Evolutionary conservation across 2,888 invertebrate genomes (phyloP).

Genomic region (Salticus scenicus): DNA sequence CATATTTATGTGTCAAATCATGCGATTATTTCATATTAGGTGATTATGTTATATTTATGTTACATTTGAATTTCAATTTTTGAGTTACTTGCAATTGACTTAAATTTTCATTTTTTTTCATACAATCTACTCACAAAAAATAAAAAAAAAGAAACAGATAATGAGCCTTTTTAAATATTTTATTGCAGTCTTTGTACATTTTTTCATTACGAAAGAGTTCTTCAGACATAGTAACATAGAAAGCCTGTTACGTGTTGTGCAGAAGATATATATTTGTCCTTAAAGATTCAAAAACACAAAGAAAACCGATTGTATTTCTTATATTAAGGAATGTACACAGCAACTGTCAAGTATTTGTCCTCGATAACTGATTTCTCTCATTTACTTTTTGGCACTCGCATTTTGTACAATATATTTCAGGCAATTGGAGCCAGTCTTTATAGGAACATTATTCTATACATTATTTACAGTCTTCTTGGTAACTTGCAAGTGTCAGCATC

Average conservation of each 20-base stretch:
- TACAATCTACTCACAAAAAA: too few species aligned
- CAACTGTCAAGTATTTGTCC: neutral
- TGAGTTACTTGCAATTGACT: too few species aligned
- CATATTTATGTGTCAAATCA: too few species aligned
- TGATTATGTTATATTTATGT: too few species aligned
- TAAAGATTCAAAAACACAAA: conserved; percentile 9
- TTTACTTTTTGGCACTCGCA: neutral
- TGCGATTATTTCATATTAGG: too few species aligned
- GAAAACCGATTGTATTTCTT: conserved; percentile 1
- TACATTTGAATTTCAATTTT: too few species aligned
- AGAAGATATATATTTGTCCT: neutral
- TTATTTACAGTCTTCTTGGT: neutral
- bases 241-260: conserved; percentile 8
- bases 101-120: too few species aligned
- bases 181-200: conserved; percentile 11
- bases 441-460: conserved; percentile 13
- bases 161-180: conserved; percentile 8
- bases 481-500: too few species aligned
- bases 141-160: too few species aligned
- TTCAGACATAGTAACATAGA: conserved; percentile 4
- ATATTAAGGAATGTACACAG: neutral
- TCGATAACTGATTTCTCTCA: neutral
- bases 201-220: neutral
- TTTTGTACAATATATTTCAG: neutral
- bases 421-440: neutral